Base-by-base conservation (phyloP, 2,888 invertebrate genomes). In the Standfussiana lucernea region DNA sequence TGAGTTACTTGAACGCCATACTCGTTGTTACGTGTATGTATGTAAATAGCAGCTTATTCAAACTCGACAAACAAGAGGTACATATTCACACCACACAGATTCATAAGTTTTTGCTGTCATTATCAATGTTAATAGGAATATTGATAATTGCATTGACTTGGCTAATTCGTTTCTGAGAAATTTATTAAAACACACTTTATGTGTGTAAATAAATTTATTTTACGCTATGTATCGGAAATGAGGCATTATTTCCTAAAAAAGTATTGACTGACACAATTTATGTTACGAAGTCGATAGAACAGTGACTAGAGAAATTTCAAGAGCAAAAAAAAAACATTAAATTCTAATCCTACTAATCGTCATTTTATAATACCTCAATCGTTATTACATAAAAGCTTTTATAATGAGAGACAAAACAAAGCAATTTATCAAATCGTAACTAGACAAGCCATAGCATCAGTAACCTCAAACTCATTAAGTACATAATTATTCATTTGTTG, bases 401-500 rank as follows among this genome's bases (percentile, higher is more conserved):
- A 32, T n/a, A 32, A 42, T 72, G 7, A 59, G 59, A 50, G 50
- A 21, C 32, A 70, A 67, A 70, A 56, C 35, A 74, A 56, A 73
- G 37, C 32, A 59, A 73, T 75, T 76, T 68, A 76, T 85, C 53
- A 72, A 61, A 72, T 59, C 21, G 66, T 68, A 72, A 77, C 32
- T 53, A 76, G 80, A 68, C 56, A 42, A n/a, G 50, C 28, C 56
- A 64, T 64, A 37, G 8, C 64, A 79, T 71, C 53, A 50, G 56
- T 84, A 74, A 86, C 82, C 85, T 74, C 77, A 77, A 77, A 87
- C 77, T 66, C 13, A 71, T 18, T 72, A 47, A n/a, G n/a, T 75
- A 77, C 75, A 77, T 70, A 72, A 72, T 68, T 21, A 78, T 62
- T 64, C 28, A 65, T 68, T 50, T 47, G 32, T 47, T 72, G 50